phyloP scores from a whole-genome alignment of 1,140 invertebrate genomes.

The Tetramorium alpestre region DNA sequence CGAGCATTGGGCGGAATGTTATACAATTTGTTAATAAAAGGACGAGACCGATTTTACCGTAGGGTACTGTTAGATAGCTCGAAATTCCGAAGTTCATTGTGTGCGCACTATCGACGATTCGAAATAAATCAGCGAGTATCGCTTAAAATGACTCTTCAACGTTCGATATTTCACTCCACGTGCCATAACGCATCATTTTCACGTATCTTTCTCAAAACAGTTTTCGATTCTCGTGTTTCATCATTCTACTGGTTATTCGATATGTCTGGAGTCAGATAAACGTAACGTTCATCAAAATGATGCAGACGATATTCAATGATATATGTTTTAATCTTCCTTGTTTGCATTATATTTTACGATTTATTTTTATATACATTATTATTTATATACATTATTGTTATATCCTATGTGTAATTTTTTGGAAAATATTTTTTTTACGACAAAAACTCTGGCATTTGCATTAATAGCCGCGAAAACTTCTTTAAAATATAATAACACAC shows the following conservation, averaged over 20 bases:
- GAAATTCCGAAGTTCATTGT: slow-evolving; percentile 23
- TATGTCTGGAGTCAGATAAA: neutral
- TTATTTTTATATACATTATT: neutral
- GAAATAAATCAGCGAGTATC: slow-evolving; percentile 56
- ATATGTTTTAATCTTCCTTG: neutral
- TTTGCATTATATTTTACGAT: neutral
- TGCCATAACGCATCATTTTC: neutral
- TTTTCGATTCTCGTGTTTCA: neutral
- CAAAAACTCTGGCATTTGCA: neutral
- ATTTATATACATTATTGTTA: neutral
- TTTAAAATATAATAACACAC: slow-evolving; percentile 3
- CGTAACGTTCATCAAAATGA: neutral
- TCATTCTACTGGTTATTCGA: neutral
- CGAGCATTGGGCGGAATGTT: slow-evolving; percentile 14
- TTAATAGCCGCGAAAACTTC: neutral
- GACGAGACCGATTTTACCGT: slow-evolving; percentile 13
- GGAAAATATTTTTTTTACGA: neutral
- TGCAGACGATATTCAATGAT: neutral
- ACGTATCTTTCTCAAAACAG: slow-evolving; percentile 22
- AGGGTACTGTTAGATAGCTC: neutral
- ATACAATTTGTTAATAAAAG: slow-evolving; percentile 42
- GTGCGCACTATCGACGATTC: neutral
- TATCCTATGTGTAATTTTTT: neutral
- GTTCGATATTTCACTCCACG: slow-evolving; percentile 33
- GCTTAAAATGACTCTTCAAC: neutral